Evolutionary conservation across 2,888 invertebrate species (phyloP).

Genomic region (Lasioglossum figueresi): DNA sequence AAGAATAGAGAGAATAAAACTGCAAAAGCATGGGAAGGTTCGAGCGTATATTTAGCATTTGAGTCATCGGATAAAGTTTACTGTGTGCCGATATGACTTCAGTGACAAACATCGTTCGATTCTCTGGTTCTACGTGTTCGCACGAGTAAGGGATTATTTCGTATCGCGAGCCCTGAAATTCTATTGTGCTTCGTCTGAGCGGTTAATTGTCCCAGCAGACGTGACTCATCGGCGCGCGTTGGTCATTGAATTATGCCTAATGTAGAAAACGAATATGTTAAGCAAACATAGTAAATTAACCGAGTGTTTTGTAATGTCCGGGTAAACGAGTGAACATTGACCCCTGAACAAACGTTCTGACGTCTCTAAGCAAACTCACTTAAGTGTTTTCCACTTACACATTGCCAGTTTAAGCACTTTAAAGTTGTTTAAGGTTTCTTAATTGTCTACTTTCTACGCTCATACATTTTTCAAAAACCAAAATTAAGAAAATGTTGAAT

Average conservation of each 20-base stretch:
- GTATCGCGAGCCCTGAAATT: background rate
- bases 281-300: background rate
- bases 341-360: background rate
- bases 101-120: background rate
- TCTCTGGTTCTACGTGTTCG: background rate
- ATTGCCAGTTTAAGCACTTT: background rate
- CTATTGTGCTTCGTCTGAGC: slow-evolving; percentile 2
- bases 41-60: slow-evolving; percentile 27
- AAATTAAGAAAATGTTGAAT: background rate
- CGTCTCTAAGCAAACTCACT: background rate
- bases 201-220: background rate
- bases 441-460: background rate
- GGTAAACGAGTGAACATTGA: background rate
- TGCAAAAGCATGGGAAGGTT: background rate
- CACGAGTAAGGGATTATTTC: background rate
- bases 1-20: background rate
- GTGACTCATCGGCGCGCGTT: slow-evolving; percentile 20
- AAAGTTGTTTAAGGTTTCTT: background rate
- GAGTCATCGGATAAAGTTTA: slow-evolving; percentile 23
- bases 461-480: background rate
- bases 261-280: background rate
- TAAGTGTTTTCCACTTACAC: background rate
- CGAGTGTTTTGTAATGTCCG: background rate
- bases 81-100: background rate
- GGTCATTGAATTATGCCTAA: slow-evolving; percentile 1